Evolutionary conservation across 2,113 vertebrate species (phyloP).

Genomic region (Polypterus bichir): DNA sequence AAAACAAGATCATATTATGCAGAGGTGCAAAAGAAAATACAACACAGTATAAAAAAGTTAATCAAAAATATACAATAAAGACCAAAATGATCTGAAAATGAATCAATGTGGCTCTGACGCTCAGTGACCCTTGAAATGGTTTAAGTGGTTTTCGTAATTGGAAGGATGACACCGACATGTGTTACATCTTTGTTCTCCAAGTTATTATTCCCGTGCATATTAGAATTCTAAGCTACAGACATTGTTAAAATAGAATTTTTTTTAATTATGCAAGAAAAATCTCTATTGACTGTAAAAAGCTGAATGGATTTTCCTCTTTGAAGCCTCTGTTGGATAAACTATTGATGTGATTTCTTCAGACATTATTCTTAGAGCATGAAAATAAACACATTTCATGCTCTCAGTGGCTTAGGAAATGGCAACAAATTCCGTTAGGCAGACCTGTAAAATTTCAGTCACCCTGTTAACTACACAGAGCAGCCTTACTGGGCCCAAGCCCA

Average conservation of each 20-base stretch:
- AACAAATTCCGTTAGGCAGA: conserved; percentile 34
- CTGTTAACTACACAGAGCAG: conserved; percentile 26
- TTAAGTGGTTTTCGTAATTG: too few species aligned
- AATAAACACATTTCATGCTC: conserved; percentile 57
- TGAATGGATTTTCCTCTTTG: conserved; percentile 15
- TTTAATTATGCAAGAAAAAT: conserved; percentile 25
- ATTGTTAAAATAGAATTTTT: conserved; percentile 8
- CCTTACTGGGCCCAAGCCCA: conserved; percentile 37
- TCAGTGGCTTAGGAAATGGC: conserved; percentile 45
- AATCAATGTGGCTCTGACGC: too few species aligned
- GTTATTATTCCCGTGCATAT: too few species aligned
- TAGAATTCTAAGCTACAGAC: background rate
- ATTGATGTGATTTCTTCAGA: conserved; percentile 45
- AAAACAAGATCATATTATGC: too few species aligned
- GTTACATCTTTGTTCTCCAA: too few species aligned
- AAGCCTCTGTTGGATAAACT: conserved; percentile 27
- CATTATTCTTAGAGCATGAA: conserved; percentile 42
- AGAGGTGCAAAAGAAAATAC: too few species aligned
- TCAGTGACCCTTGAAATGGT: too few species aligned
- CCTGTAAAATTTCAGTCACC: conserved; percentile 45
- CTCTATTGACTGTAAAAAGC: conserved; percentile 1
- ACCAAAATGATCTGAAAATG: too few species aligned
- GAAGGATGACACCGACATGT: too few species aligned
- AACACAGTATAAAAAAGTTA: too few species aligned
- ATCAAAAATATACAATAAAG: too few species aligned